Evolutionary conservation across 2,797 vertebrate species (phyloP).

Genomic region (Schizopygopsis pylzovi): DNA sequence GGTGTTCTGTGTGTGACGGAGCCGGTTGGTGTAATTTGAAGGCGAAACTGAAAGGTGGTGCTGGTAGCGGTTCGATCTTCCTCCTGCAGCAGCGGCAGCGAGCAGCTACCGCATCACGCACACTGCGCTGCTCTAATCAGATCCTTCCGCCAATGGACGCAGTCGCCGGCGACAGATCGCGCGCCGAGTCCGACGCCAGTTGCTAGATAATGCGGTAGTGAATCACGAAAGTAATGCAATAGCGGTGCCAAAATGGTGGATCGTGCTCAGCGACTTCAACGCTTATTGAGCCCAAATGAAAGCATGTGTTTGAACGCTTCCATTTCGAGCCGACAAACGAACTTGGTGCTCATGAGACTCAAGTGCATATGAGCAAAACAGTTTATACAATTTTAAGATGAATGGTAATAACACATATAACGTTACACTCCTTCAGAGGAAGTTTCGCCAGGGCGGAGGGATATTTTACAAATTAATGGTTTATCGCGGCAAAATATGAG

Average conservation of each 20-base stretch:
- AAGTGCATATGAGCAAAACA: not conserved
- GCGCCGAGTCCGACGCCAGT: constrained; percentile 51
- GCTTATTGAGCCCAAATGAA: constrained; percentile 72
- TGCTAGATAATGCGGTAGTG: constrained; percentile 45
- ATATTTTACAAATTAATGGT: constrained; percentile 57
- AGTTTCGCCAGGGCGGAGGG: constrained; percentile 67
- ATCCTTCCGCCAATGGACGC: constrained; percentile 72
- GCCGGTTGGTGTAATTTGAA: constrained; percentile 70
- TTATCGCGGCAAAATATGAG: constrained; percentile 48
- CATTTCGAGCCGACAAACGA: constrained; percentile 29
- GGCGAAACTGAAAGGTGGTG: constrained; percentile 80
- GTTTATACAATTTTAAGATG: not conserved
- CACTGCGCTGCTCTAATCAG: constrained; percentile 64
- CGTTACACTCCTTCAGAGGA: constrained; percentile 19
- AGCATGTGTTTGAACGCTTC: constrained; percentile 8
- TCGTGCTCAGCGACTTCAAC: not conserved
- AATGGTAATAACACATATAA: constrained; percentile 24
- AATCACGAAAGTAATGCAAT: constrained; percentile 64
- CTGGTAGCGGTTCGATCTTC: constrained; percentile 74
- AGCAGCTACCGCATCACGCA: constrained; percentile 82
- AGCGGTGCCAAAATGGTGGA: constrained; percentile 56
- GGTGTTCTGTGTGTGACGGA: constrained; percentile 58
- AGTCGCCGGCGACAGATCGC: constrained; percentile 53
- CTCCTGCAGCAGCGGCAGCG: constrained; percentile 78
- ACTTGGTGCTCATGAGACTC: not conserved